Base-by-base conservation (phyloP, 2,797 vertebrate genomes). In the Micropoecilia bifurca region DNA sequence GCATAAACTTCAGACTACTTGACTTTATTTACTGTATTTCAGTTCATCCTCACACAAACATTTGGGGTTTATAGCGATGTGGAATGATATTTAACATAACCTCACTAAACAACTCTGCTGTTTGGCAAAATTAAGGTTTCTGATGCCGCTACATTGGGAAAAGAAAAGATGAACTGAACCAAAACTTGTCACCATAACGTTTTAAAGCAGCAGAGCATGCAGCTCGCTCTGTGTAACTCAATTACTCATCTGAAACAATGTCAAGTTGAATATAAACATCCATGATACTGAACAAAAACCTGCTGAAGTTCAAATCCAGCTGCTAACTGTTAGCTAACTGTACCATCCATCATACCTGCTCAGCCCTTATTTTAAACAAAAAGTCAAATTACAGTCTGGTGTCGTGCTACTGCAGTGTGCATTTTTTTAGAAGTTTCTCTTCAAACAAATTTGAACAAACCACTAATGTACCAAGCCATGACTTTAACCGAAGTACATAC, bases 1-100 rank as follows among this genome's bases (percentile, higher is more conserved):
- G 74, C 74, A 48, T 76, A 83, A 59, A 73, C 75, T 74, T 88
- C 45, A 75, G 25, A 75, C 53, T n/a, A 5, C 53, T 36, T 53
- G 22, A 74, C 30, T 82, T 78, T 22, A 59, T 61, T 76, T 79
- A 53, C 20, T 80, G 41, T 63, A 46, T 77, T 71, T 80, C 47
- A 77, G 10, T 79, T 77, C 10, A 57, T 59, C 61, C 73, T 47
- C 9, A 73, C 8, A 57, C 45, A 3, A 77, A 81, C 48, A 79
- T 18, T n/a, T 9, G 28, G 74, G 68, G 79, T 68, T 74, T 59
- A 25, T 63, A 22, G 45, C 75, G 46, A 78, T 66, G 9, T 28
- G 28, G 10, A 61, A 83, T 80, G 57, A 74, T 75, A 72, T 57
- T 77, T 68, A 69, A 30, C 43, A 46, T 74, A 16, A 76, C n/a